Conservation (phyloP, 23 tunicate genomes). For the Diplosoma virens region DNA sequence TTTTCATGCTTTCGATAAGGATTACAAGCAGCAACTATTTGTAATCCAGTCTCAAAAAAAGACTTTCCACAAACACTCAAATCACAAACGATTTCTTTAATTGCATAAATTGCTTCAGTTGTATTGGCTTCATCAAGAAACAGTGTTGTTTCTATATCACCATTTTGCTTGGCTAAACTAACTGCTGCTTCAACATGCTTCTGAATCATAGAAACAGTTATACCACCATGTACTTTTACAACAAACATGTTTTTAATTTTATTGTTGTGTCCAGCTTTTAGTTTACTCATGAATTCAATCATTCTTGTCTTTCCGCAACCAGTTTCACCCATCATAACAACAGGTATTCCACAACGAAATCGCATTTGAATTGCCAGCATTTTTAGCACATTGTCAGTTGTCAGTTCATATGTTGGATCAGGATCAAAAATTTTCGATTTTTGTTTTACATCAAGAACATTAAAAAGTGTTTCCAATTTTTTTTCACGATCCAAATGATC, state of each 20-base stretch:
- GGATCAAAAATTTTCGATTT: conserved; percentile 36
- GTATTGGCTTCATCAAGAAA: conserved; percentile 68
- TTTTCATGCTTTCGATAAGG: conserved; percentile 37
- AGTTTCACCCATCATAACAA: conserved; percentile 67
- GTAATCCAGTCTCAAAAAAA: conserved; percentile 21
- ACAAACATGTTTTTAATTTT: conserved; percentile 31
- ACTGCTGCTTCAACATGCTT: conserved; percentile 17
- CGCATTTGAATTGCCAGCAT: conserved; percentile 72
- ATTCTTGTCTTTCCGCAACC: conserved; percentile 79
- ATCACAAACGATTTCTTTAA: conserved; percentile 62
- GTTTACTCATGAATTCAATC: conserved; percentile 65
- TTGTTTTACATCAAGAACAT: conserved; percentile 22
- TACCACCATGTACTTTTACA: conserved; percentile 63
- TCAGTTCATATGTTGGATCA: conserved; percentile 57
- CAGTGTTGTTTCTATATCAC: conserved; percentile 17
- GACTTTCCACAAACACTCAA: conserved; percentile 28
- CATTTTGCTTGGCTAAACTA: conserved; percentile 20
- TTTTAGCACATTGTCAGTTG: conserved; percentile 67
- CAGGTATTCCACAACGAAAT: conserved; percentile 64
- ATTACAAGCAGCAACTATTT: conserved; percentile 56
- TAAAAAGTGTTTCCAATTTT: conserved; percentile 32
- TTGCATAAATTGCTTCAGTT: conserved; percentile 68
- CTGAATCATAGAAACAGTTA: conserved; percentile 29
- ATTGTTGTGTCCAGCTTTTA: conserved; percentile 16
- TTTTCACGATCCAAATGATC: conserved; percentile 25